Percentiles rank a stretch among this genome's conserved stretches.
These are phyloP conservation scores for Drosophila elegans DNA, from an alignment of 1,140 invertebrate species.

Conservation along the genomic window DNA sequence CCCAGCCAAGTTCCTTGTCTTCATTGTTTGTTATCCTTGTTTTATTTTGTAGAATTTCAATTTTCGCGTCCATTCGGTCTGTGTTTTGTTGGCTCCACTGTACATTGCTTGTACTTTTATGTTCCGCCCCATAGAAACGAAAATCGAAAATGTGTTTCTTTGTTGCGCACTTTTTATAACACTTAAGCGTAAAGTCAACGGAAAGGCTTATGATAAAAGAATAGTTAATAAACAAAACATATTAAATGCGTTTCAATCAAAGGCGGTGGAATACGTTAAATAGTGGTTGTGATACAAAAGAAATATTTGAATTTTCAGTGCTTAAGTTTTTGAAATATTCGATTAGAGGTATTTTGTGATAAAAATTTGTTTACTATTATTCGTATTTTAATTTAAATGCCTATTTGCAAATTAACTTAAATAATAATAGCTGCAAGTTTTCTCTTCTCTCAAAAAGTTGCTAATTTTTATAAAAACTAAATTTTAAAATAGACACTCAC, in stretches of 20 bases:
- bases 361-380: too few species aligned
- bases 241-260: neutral
- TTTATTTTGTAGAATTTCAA: conserved; percentile 27
- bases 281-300: too few species aligned
- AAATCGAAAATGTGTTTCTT: conserved; percentile 4
- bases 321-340: too few species aligned
- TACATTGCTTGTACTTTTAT: conserved; percentile 30
- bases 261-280: neutral
- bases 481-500: neutral
- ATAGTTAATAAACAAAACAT: conserved; percentile 26
- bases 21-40: conserved; percentile 46
- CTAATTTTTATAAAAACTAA: too few species aligned
- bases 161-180: conserved; percentile 38
- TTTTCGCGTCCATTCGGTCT: conserved; percentile 2
- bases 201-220: conserved; percentile 41
- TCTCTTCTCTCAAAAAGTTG: too few species aligned
- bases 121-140: conserved; percentile 25
- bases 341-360: too few species aligned
- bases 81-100: conserved; percentile 16
- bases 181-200: conserved; percentile 35
- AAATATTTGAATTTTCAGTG: too few species aligned
- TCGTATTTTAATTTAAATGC: too few species aligned
- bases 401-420: too few species aligned
- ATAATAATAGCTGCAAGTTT: too few species aligned
- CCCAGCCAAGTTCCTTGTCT: conserved; percentile 11